These are phyloP conservation scores for Drosophila athabasca DNA, from an alignment of 1,140 invertebrate genomes.

Conservation along the genomic window DNA sequence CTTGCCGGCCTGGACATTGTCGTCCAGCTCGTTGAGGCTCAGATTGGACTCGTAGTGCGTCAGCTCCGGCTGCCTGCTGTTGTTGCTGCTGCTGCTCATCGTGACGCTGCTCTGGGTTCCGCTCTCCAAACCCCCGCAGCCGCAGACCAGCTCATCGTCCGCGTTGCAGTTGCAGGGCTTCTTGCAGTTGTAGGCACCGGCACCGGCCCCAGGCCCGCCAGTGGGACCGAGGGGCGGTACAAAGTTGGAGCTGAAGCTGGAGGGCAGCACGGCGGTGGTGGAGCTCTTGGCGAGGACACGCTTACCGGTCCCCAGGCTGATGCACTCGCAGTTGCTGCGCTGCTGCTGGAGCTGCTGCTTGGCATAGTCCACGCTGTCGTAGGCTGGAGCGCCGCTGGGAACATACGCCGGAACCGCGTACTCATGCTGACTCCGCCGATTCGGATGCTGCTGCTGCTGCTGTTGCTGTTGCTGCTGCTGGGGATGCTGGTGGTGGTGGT, in stretches of 20 bases:
- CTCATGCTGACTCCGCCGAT: conserved; percentile 78
- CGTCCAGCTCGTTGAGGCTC: conserved; percentile 69
- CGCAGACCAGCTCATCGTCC: conserved; percentile 61
- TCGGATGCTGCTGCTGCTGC: conserved; percentile 11
- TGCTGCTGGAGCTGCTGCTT: conserved; percentile 60
- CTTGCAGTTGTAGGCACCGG: conserved; percentile 83
- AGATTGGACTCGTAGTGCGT: conserved; percentile 82
- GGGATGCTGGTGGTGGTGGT: conserved; percentile 61
- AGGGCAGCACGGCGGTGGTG: conserved; percentile 84
- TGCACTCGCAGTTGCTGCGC: conserved; percentile 59
- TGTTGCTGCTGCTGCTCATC: conserved; percentile 82
- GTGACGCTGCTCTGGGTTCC: conserved; percentile 78
- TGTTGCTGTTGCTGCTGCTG: conserved; percentile 2
- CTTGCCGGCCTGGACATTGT: conserved; percentile 53
- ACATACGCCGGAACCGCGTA: conserved; percentile 80
- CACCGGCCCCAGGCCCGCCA: conserved; percentile 11
- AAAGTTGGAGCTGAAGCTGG: conserved; percentile 87
- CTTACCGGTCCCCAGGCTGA: conserved; percentile 73
- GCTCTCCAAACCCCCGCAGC: conserved; percentile 74
- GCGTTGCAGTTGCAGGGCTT: conserved; percentile 79
- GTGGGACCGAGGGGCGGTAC: conserved; percentile 85
- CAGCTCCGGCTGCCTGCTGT: conserved; percentile 74
- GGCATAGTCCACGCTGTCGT: conserved; percentile 73
- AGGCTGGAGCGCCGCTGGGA: conserved; percentile 50
- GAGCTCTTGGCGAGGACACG: conserved; percentile 36